Base-by-base conservation (phyloP, 2,797 vertebrate genomes). In the Sardinella longiceps region DNA sequence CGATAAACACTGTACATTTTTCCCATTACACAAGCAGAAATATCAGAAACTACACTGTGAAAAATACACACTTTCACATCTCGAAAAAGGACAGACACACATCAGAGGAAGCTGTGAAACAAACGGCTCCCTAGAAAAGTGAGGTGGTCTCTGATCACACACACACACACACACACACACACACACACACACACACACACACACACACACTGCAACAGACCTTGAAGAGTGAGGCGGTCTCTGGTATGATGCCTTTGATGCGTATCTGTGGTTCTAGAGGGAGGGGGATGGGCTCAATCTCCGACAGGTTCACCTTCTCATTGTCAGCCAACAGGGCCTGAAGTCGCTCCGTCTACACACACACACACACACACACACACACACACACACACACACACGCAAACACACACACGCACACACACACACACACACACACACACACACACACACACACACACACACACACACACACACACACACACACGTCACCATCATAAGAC, bases 221-320 rank as follows among this genome's bases (percentile, higher is more conserved):
- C 97, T 99, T 99, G 89, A 99, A 99, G 11, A 99, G 95, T 0
- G 98, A 99, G 70, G 98, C 98, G 4, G 97, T 99, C 87, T 99
- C 98, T 0, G 98, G 98, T 66, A 98, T 95, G 90, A 99, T 99
- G 80, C 98, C 98, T 92, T 94, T 93, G 91, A 99, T 99, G 91
- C 96, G 95, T 93, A 99, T 96, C 90, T 98, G 97, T 5, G 98
- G 98, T 90, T 99, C 98, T 91, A 99, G 94, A 18, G 98, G 98
- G 66, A 99, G 95, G 20, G 98, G 98, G 83, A 99, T 99, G 5
- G 97, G 96, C 89, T 99, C 98, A 33, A 99, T 97, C 84, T 99
- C 98, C 0, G 97, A 97, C 23, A 99, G 96, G 85, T 98, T 98
- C 92, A 99, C 97, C 91, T 98, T 99, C 90, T 99, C 98, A 10